These are phyloP conservation scores for Ophthalmotilapia sp. DNA, from an alignment of 2,113 vertebrate species.

Conservation along the genomic window DNA sequence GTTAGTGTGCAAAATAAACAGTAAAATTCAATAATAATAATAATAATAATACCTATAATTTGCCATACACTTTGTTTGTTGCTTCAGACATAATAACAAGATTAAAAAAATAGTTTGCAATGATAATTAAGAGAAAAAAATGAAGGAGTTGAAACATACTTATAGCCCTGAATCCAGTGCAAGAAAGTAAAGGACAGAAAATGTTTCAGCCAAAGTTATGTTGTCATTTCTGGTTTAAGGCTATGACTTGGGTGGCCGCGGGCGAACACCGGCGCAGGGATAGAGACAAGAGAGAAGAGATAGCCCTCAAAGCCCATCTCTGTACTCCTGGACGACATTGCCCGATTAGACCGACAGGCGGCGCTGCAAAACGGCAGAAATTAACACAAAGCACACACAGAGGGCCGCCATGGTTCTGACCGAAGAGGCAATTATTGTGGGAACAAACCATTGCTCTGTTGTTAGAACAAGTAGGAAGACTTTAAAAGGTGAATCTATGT, in stretches of 20 bases:
- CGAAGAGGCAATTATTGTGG: background rate
- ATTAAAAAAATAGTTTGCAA: background rate
- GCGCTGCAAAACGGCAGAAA: slow-evolving; percentile 63
- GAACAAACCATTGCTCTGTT: slow-evolving; percentile 12
- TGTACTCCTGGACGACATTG: background rate
- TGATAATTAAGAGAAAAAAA: background rate
- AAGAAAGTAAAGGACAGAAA: slow-evolving; percentile 7
- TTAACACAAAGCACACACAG: background rate
- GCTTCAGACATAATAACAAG: background rate
- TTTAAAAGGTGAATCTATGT: background rate
- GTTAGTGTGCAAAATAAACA: background rate
- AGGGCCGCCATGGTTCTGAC: background rate
- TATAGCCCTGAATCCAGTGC: background rate
- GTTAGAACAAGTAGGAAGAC: background rate
- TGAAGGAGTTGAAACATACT: background rate
- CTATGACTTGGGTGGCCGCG: slow-evolving; percentile 45
- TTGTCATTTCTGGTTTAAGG: slow-evolving; percentile 59
- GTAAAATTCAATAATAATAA: background rate
- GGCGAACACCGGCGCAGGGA: slow-evolving; percentile 30
- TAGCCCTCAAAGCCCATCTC: slow-evolving; percentile 21
- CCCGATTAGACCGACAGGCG: slow-evolving; percentile 61
- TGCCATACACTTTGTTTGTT: background rate
- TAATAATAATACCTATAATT: background rate
- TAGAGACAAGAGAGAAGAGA: slow-evolving; percentile 5
- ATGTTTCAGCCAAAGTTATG: slow-evolving; percentile 33